Base-by-base conservation (phyloP, 2,797 vertebrate genomes). In the Gouania willdenowi region DNA sequence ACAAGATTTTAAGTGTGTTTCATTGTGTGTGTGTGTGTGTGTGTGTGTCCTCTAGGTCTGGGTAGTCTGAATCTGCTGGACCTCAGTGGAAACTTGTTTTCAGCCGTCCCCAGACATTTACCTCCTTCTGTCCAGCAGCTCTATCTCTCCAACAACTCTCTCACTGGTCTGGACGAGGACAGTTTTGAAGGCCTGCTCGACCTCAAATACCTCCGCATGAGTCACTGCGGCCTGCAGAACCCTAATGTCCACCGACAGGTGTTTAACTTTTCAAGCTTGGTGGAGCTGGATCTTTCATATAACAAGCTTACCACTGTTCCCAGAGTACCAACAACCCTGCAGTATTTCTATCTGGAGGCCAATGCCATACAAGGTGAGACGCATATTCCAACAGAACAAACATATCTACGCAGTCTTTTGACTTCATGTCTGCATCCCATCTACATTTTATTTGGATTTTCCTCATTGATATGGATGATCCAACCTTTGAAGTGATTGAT, bases 251-350 rank as follows among this genome's bases (percentile, higher is more conserved):
- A 69, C 15, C 41, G 16, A 0, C 19, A 23, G n/a, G 72, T 58
- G 27, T 89, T 90, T 56, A 91, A 88, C 42, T 8, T 79, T 25
- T 73, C 84, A 57, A 82, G 81, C 33, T 61, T 91, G 53, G 73
- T 91, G 54, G 89, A 91, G 72, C 67, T 91, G 48, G 90, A 90
- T 49, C 82, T 91, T 25, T 89, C 88, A 12, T 81, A 87, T 36
- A 91, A 91, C 74, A 74, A 78, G 39, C 81, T 91, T 2, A 82
- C 41, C 1, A 44, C 41, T 36, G 75, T 81, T 40, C 88, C 89
- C 17, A 38, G 52, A 0, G 83, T 90, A 15, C 81, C 87, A 10
- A 72, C 34, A 43, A 84, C 72, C 1, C 79, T 91, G 40, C 85
- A 81, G 65, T 80, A 91, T 37, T 84, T 90, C 18, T 90, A 89